Base-by-base conservation (phyloP, 2,888 invertebrate species). In the Oscheius myriophilus region DNA sequence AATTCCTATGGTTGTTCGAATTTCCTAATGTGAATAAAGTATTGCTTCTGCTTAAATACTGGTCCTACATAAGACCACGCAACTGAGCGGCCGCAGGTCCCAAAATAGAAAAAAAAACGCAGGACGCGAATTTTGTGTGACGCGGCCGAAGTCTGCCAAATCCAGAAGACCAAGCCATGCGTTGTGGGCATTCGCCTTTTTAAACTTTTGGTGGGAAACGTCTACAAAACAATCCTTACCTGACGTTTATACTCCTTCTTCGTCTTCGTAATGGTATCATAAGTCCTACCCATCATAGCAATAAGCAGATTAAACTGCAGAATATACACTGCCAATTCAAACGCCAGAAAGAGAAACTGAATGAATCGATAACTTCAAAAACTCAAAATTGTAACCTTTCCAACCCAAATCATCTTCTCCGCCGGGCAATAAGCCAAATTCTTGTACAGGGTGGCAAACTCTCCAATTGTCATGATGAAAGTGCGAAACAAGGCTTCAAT, bases 271-370 rank as follows among this genome's bases (percentile, higher is more conserved):
- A 97, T 96, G 88, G 95, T 94, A 88, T 96, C 95, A 87, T 97
- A 97, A 9, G 97, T 97, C 87, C 96, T 95, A 0, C 96, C 96
- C 96, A 97, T 96, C 96, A 96, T 96, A 75, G 96, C 96, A 85
- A 97, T 97, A 88, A 97, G 90, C 94, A 97, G 95, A 90, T 97
- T 97, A 61, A 97, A 94, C 70, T 97, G 89, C 23, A 97, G 89
- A 69, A 96, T 92, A 0, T 95, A 94, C 18, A 96, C 96, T 87
- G 96, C 93, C 65, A 92, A 93, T 95, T 96, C 97, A 88, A 95
- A 97, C 43, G 96, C 90, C 21, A 96, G 92, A 88, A 96, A 96
- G 3, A 75, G 63, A 3, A 69, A 25, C 71, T 71, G 33, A 51
- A 69, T 45, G 23, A 57, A 45, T n/a, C 23, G 7, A 41, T 66